Conservation (phyloP, 2,888 invertebrate genomes). For the Pheosia gnoma region DNA sequence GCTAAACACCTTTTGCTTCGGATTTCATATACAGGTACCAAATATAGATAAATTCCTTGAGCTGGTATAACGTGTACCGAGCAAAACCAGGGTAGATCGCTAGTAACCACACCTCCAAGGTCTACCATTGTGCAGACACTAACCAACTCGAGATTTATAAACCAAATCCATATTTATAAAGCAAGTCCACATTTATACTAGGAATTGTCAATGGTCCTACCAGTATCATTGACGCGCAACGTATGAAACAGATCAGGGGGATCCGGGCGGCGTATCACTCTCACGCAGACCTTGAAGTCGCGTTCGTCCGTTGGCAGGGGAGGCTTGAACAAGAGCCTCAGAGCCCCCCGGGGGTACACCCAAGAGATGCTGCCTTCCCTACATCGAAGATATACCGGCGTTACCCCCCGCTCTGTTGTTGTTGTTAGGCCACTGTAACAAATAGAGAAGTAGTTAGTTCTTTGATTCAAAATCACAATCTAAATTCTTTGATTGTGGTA, state of each 20-base stretch:
- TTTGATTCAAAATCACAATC: too few species aligned
- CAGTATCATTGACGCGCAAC: conserved; percentile 63
- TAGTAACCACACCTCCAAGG: too few species aligned
- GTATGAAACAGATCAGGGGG: conserved; percentile 84
- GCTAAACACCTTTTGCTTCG: too few species aligned
- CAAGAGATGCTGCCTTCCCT: conserved; percentile 89
- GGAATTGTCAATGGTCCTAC: conserved; percentile 37
- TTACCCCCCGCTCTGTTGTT: conserved; percentile 85
- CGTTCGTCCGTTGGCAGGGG: conserved; percentile 83
- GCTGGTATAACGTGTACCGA: too few species aligned
- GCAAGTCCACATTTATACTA: background rate
- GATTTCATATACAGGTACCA: too few species aligned
- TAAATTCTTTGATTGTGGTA: too few species aligned
- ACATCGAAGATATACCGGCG: conserved; percentile 90
- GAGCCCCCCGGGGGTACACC: conserved; percentile 90
- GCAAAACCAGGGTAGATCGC: too few species aligned
- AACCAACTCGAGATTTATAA: too few species aligned
- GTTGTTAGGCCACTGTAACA: conserved; percentile 84
- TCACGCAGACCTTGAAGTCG: conserved; percentile 89
- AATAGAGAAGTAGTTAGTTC: conserved; percentile 26
- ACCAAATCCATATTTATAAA: background rate
- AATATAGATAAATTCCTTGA: too few species aligned
- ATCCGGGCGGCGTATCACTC: conserved; percentile 81
- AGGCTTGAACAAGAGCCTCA: conserved; percentile 86
- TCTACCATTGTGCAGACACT: too few species aligned